Percentiles rank a stretch among this genome's conserved stretches.
Conservation (phyloP, 2,888 invertebrate species). For the Acholoe squamosa region DNA sequence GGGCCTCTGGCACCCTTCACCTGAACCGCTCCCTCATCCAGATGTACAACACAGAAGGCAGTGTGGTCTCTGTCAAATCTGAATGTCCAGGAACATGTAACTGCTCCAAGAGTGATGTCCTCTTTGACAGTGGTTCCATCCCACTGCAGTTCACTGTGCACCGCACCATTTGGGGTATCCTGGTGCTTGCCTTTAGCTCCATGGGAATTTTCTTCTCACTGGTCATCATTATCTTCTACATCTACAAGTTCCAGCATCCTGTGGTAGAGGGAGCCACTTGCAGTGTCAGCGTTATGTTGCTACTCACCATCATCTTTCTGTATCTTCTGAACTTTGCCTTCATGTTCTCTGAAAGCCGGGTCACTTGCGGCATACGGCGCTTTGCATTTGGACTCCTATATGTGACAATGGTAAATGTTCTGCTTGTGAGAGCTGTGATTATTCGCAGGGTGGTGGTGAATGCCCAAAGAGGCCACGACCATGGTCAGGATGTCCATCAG, state of each 20-base stretch:
- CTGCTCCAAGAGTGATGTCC: constrained; percentile 47
- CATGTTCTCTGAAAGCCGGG: constrained; percentile 62
- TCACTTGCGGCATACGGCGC: constrained; percentile 61
- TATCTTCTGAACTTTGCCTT: constrained; percentile 65
- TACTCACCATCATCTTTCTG: constrained; percentile 56
- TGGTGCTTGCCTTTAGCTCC: constrained; percentile 58
- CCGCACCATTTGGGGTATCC: constrained; percentile 60
- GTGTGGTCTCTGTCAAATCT: constrained; percentile 17
- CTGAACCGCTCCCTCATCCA: constrained; percentile 56
- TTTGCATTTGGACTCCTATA: constrained; percentile 62
- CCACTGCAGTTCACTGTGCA: constrained; percentile 52
- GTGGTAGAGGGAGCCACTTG: constrained; percentile 61
- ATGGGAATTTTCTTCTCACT: constrained; percentile 61
- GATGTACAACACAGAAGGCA: constrained; percentile 58
- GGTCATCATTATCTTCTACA: constrained; percentile 62
- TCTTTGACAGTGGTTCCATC: not conserved
- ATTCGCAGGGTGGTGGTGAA: constrained; percentile 21
- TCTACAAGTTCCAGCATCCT: constrained; percentile 52
- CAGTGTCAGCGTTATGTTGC: constrained; percentile 61
- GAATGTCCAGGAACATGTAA: constrained; percentile 64
- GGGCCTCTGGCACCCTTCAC: constrained; percentile 3
- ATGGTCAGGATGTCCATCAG: not conserved
- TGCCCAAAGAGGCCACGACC: not conserved
- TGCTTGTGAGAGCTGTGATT: constrained; percentile 58
- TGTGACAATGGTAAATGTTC: constrained; percentile 48